Percentiles rank a stretch among this genome's conserved stretches.
Conservation (phyloP, 2,113 vertebrate genomes). For the Corythaixoides concolor region DNA sequence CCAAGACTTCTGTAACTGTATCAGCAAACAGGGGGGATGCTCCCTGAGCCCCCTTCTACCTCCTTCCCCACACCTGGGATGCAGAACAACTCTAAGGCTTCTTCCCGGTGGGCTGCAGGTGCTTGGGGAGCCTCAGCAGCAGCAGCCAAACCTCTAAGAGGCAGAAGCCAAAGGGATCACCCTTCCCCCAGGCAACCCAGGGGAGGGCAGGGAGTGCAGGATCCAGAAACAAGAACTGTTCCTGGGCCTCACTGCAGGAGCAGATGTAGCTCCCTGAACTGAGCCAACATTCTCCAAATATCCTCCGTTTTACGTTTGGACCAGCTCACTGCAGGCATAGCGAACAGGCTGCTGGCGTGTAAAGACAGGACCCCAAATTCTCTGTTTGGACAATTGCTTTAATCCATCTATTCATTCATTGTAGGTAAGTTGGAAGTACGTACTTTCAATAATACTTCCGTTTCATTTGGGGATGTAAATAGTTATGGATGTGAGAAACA, state of each 20-base stretch:
- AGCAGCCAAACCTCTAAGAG: not conserved
- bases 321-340: not conserved
- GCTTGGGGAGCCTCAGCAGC: not conserved
- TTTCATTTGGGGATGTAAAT: not conserved
- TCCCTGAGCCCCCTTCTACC: not conserved
- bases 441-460: not conserved
- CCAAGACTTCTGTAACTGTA: not conserved
- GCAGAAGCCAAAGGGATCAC: not conserved
- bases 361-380: not conserved
- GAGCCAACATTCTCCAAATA: not conserved
- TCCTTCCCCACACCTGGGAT: accelerated
- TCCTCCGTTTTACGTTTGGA: too few relatives aligned
- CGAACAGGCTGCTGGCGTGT: accelerated
- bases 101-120: not conserved
- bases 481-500: not conserved
- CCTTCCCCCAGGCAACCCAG: not conserved
- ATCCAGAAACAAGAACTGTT: not conserved
- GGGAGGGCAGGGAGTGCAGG: not conserved
- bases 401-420: not conserved
- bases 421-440: not conserved
- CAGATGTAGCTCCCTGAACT: not conserved
- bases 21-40: not conserved
- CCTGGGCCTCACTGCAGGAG: not conserved
- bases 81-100: not conserved
- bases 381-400: not conserved